These are phyloP conservation scores for Platorchestia sp. DNA, from an alignment of 1,140 invertebrate species.

Conservation along the genomic window DNA sequence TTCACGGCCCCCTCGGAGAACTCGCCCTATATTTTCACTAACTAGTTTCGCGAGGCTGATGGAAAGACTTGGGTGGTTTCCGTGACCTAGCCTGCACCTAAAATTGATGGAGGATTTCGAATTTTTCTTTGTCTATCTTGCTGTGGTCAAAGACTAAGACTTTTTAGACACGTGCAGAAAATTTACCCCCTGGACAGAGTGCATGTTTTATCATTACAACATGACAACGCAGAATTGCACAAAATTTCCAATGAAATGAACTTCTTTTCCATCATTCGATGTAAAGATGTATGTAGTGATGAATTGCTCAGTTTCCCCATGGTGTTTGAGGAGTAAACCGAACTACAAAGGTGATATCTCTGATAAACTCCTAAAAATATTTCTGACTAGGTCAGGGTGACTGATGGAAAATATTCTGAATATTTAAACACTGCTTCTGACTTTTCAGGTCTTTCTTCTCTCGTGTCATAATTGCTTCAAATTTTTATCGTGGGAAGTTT, in stretches of 20 bases:
- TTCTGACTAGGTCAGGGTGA: too few relatives aligned
- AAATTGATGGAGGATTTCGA: background rate
- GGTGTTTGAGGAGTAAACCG: too few relatives aligned
- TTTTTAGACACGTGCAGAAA: background rate
- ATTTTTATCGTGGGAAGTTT: background rate
- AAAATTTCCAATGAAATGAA: background rate
- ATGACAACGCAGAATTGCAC: background rate
- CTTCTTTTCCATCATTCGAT: background rate
- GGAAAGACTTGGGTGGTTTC: background rate
- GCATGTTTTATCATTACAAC: background rate
- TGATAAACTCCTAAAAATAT: too few relatives aligned
- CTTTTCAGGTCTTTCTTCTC: background rate
- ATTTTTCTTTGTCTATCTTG: background rate
- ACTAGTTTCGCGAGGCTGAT: background rate
- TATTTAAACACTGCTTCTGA: background rate
- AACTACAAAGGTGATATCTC: too few relatives aligned
- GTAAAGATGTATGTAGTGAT: background rate
- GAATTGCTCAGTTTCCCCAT: too few relatives aligned
- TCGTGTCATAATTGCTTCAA: background rate
- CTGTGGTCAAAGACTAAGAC: background rate
- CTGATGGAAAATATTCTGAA: background rate
- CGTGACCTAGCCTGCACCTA: background rate
- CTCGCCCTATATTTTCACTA: background rate
- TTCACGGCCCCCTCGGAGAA: background rate
- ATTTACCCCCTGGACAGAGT: background rate